Evolutionary conservation across 2,888 invertebrate genomes (phyloP), one percentile per base, ranked within the genome.

Genomic region (Phyllotreta cruciferae): DNA sequence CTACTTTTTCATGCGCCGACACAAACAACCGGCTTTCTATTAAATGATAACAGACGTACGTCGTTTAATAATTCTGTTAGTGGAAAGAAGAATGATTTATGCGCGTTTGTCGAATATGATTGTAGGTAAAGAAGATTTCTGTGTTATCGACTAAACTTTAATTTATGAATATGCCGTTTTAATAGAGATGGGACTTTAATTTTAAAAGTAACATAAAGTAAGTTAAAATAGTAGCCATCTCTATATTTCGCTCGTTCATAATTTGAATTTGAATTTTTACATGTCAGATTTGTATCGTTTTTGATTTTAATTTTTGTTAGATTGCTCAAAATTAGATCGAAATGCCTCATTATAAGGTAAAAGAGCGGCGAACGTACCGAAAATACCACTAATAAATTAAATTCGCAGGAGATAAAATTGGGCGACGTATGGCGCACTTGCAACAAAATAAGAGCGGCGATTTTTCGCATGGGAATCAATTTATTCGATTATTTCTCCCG

Each of bases 401-500:
- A 50, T 60, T 75, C 71, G 39, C 66, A 81, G 80, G 72, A 81
- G 77, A 75, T 82, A 56, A 81, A 81, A 60, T 81, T 90, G 66
- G 85, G 87, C 50, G 88, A 90, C 79, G 86, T 91, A 58, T 91
- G 92, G 91, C 86, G 90, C 75, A 89, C 89, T 24, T 91, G 90
- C 82, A 90, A 91, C 81, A 92, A 92, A 84, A 90, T 92, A 77
- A 87, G 91, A 67, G 88, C 89, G 10, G 89, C 90, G 2, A 86
- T 88, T 62, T 90, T 90, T 81, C 87, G 90, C 67, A 86, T 89
- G 70, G 89, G 88, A 9, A 84, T 91, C 70, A 87, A 89, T 81
- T 82, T 92, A 47, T 89, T 89, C 85, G 85, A 88, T 71, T 89
- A 88, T 82, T 90, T 90, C 78, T 83, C 84, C 41, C 85, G 86